Base-by-base conservation (phyloP, 1,140 invertebrate genomes). In the Orchesella cincta region DNA sequence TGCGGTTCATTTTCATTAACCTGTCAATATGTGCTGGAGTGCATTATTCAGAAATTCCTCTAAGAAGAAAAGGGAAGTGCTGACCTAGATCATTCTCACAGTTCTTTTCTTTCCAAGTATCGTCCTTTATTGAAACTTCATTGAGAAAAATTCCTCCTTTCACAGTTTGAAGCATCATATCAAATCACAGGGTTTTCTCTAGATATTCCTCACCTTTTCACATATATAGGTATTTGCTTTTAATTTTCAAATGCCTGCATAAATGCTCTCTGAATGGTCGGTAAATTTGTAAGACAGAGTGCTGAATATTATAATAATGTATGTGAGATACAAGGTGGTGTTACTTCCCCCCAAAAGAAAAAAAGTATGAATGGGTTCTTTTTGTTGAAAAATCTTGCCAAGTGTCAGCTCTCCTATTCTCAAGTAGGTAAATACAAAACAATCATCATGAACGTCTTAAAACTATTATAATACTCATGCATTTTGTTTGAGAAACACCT, bases 81-180 rank as follows among this genome's bases (percentile, higher is more conserved):
- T 67, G 62, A 67, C 62, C 62, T 67, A 67, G 62, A 67, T 67
- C 62, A 67, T 67, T 67, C 62, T 67, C 62, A 33, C 31, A 67
- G 26, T 67, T 67, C 26, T 67, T 67, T 67, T 67, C 8, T 31
- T 67, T 67, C 28, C n/a, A 29, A 31, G 5, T n/a, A n/a, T n/a
- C n/a, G n/a, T n/a, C n/a, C n/a, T n/a, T n/a, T n/a, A n/a, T n/a
- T n/a, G n/a, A n/a, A n/a, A n/a, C n/a, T 67, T 67, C 62, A 67
- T 67, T 67, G 28, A 67, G 62, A 67, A 67, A 67, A 31, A 67
- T 67, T 67, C 62, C 29, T 67, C 29, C 29, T 67, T 31, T 57
- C 62, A 12, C 62, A 67, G 62, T 31, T 67, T 31, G 31, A 67
- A 29, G 3, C 26, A 33, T 67, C 62, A 67, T 67, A 67, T 67